Base-by-base conservation (phyloP, 2,113 vertebrate species). In the Megatriorchis doriae region DNA sequence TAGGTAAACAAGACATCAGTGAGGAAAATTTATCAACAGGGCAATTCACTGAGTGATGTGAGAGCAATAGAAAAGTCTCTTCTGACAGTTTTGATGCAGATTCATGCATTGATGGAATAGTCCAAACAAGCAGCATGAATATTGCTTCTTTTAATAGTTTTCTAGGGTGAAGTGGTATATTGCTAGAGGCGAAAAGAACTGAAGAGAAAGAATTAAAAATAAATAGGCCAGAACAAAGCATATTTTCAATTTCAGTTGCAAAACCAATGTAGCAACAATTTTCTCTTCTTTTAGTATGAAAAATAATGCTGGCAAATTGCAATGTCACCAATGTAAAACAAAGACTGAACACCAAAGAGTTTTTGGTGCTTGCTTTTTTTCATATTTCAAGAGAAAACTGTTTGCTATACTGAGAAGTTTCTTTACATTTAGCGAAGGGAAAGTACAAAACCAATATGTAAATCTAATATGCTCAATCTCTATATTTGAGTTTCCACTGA, bases 131-230 rank as follows among this genome's bases (percentile, higher is more conserved):
- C 53, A 87, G 53, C 84, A 68, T 27, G 26, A 73, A 84, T 91
- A 93, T 79, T 78, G 61, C 50, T 81, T 79, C 70, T 78, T 89
- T 81, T 87, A 94, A 85, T 84, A 89, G 78, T 38, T 96, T 89
- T 66, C 66, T 82, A 73, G 53, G 75, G 77, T 79, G 25, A 96
- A 87, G 66, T 65, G 27, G 66, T 75, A 72, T 82, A 94, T 93
- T 91, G 91, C 95, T 94, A 61, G 65, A 96, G 88, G 94, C 86
- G 82, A 89, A 88, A 89, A 92, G 70, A 97, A 93, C 70, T 19
- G 62, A 92, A 83, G 31, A 95, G 65, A 94, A 89, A 96, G 88
- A 97, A 96, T 97, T 97, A 97, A 97, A 97, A 97, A 94, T 91
- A 96, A 97, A 97, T 96, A 97, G 86, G 86, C 94, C 94, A 94